These are phyloP conservation scores for Microtus ochrogaster DNA, from an alignment of 2,113 vertebrate genomes.

Conservation along the genomic window DNA sequence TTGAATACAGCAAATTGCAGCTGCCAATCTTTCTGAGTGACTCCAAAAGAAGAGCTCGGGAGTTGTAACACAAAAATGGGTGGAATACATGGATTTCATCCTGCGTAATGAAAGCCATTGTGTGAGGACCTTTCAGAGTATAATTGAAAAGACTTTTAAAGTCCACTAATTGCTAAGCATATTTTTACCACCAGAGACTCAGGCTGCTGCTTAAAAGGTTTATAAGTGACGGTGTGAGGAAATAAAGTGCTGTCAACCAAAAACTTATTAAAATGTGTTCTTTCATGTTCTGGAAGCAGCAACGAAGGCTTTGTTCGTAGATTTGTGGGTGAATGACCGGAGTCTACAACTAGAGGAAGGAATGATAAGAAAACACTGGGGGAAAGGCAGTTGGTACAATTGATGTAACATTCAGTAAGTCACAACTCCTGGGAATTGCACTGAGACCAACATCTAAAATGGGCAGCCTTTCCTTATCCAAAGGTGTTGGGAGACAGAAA, in stretches of 20 bases:
- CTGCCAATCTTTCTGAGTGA: slow-evolving; percentile 64
- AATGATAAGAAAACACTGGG: background rate
- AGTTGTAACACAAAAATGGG: slow-evolving; percentile 56
- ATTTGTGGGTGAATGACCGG: slow-evolving; percentile 62
- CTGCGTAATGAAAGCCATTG: slow-evolving; percentile 63
- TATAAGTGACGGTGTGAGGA: slow-evolving; percentile 77
- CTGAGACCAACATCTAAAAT: background rate
- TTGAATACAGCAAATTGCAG: slow-evolving; percentile 23
- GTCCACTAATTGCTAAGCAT: slow-evolving; percentile 70
- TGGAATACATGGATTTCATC: background rate
- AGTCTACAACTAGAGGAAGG: slow-evolving; percentile 59
- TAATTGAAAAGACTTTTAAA: slow-evolving; percentile 82
- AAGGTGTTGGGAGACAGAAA: background rate
- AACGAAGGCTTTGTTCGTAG: slow-evolving; percentile 50
- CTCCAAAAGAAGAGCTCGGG: slow-evolving; percentile 10
- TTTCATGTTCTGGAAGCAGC: slow-evolving; percentile 27
- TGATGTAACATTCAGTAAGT: background rate
- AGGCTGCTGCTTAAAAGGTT: slow-evolving; percentile 81
- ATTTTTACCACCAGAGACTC: slow-evolving; percentile 58
- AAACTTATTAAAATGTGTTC: slow-evolving; percentile 68
- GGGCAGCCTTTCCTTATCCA: background rate
- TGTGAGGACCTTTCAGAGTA: slow-evolving; percentile 66
- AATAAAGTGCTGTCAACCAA: slow-evolving; percentile 75
- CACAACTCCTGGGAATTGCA: background rate
- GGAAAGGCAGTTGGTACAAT: background rate